Evolutionary conservation across 1,140 invertebrate genomes (phyloP), one percentile per base, ranked within the genome.

Genomic region (Macrobrachium nipponense): DNA sequence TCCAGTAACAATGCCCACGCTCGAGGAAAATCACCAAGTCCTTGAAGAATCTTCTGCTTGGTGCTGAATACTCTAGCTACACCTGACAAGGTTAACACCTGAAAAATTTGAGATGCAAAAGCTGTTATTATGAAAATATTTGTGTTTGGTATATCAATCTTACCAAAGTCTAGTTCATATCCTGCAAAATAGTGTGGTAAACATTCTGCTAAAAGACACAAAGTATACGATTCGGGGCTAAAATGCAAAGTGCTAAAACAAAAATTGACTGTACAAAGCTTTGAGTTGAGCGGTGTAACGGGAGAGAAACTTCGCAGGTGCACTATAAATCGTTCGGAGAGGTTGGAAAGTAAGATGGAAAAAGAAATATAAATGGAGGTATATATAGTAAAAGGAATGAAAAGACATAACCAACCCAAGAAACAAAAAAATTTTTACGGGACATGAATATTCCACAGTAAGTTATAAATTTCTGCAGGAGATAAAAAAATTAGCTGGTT

Each of bases 1-100:
- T 98, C 97, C 15, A 99, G 92, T 18, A 99, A 93, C 12, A 98
- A 92, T 0, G 95, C 95, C 97, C 98, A 99, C 0, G 97, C 97
- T 78, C 97, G 93, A 61, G 95, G 94, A 92, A 98, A 99, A 92
- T 99, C 97, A 0, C 96, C 96, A 23, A 98, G 92, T 72, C 94
- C 94, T 90, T 96, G 95, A 10, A 99, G 92, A 72, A 97, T 92
- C 89, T 95, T 95, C 87, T 97, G 93, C 91, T 98, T 97, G 0
- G 96, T 96, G 90, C 97, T 97, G 91, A 99, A 98, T 15, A 96
- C 94, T 90, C 95, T 91, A 0, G 94, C 94, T 18, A 96, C 95
- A 3, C 95, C 95, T 86, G 94, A 95, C 27, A 96, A 91, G 0
- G 95, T 95, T 70, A 96, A 91, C 64, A 96, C 95, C 92, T 95